phyloP scores from a whole-genome alignment of 2,888 invertebrate species.

The Pseudanteris insignis region DNA sequence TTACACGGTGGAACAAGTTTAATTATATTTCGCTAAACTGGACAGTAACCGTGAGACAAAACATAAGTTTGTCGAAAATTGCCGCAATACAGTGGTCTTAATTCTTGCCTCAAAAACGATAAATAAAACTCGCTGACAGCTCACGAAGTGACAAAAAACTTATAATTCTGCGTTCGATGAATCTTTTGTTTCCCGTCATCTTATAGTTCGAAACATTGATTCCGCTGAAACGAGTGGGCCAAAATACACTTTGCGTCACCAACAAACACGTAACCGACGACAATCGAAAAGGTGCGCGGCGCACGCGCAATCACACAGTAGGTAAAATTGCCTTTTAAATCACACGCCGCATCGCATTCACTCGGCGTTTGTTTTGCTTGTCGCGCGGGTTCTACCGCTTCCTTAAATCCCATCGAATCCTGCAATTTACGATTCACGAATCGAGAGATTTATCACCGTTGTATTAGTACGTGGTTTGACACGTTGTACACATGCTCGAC shows the following conservation, averaged over 20 bases:
- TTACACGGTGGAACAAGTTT: too few species aligned
- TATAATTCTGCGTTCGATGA: too few species aligned
- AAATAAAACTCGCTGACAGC: too few species aligned
- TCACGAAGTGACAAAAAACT: too few species aligned
- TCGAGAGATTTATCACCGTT: conserved; percentile 39
- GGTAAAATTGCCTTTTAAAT: conserved; percentile 35
- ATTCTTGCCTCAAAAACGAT: too few species aligned
- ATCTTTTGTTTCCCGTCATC: too few species aligned
- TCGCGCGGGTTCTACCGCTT: conserved; percentile 32
- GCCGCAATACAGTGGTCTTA: too few species aligned
- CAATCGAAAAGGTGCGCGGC: conserved; percentile 19
- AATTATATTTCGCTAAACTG: too few species aligned
- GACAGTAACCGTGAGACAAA: too few species aligned
- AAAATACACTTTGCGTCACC: conserved; percentile 10
- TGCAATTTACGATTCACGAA: conserved; percentile 42
- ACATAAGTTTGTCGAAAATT: too few species aligned
- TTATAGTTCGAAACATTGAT: neutral
- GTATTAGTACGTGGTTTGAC: conserved; percentile 27
- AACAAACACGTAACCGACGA: conserved; percentile 7
- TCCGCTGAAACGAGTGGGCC: neutral
- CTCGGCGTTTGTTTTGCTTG: conserved; percentile 24
- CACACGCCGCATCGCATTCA: conserved; percentile 19
- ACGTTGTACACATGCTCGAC: conserved; percentile 36
- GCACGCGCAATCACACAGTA: conserved; percentile 10
- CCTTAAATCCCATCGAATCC: conserved; percentile 42